These are phyloP conservation scores for Brachyopa scutellaris DNA, from an alignment of 2,888 invertebrate species.

Conservation along the genomic window DNA sequence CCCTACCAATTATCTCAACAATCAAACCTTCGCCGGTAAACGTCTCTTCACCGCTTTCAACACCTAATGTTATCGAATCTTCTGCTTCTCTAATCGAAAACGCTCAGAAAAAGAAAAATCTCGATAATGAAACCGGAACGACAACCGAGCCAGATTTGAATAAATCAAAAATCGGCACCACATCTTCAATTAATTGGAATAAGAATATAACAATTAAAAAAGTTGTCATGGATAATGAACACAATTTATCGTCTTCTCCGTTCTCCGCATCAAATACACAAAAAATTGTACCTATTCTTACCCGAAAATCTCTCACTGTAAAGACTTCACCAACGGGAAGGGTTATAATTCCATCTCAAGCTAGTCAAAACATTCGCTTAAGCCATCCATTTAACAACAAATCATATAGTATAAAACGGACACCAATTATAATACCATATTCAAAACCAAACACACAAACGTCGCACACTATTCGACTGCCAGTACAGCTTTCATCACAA, in stretches of 20 bases:
- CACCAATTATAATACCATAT: too few relatives aligned
- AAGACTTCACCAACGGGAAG: neutral
- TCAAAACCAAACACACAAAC: too few relatives aligned
- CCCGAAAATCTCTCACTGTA: neutral
- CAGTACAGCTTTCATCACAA: too few relatives aligned
- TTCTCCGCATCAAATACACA: neutral
- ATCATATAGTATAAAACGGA: too few relatives aligned
- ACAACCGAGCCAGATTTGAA: neutral
- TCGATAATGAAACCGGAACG: neutral
- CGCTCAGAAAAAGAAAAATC: neutral
- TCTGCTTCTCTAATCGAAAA: neutral
- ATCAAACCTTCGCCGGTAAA: neutral
- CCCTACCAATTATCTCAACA: neutral
- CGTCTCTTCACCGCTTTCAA: too few relatives aligned
- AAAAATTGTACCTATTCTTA: neutral
- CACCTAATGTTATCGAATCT: neutral
- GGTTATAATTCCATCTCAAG: neutral
- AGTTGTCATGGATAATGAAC: constrained; percentile 6
- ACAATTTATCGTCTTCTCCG: neutral
- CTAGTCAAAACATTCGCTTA: neutral
- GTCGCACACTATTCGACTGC: neutral
- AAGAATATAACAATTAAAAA: constrained; percentile 54
- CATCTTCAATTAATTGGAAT: constrained; percentile 15
- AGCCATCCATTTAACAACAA: neutral
- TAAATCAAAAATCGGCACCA: neutral